Evolutionary conservation across 1,140 invertebrate genomes (phyloP), one percentile per base, ranked within the genome.

Genomic region (Dryas iulia): DNA sequence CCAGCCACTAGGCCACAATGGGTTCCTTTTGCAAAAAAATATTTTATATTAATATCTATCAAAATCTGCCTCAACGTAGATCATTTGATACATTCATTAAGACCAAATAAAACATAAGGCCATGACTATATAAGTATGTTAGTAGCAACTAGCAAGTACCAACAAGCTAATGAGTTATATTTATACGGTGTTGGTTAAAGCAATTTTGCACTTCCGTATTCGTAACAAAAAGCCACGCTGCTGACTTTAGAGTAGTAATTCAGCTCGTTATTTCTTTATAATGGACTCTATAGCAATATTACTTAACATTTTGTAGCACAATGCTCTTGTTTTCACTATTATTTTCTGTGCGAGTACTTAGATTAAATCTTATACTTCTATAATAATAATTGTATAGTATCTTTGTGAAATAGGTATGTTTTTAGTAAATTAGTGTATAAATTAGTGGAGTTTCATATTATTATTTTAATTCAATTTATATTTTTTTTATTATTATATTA

Each of bases 121-220:
- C n/a, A n/a, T n/a, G n/a, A n/a, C n/a, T n/a, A n/a, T n/a, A n/a
- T n/a, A n/a, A 31, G 31, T 33, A 33, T 33, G 10, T 3, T 66
- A 58, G 56, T 26, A 66, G 65, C 26, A 31, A 58, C 33, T 26
- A 66, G 65, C 26, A 31, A 67, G 65, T 56, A 67, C 23, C n/a
- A 53, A 47, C 12, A 26, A n/a, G 47, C 56, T 74, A 76, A 77
- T 73, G 72, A 79, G 69, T 72, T 74, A 72, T 74, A 71, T 69
- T 79, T 63, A 67, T 75, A 72, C 56, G 66, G 28, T 30, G 69
- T 63, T 74, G 72, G 65, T 70, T 69, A 72, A 58, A 60, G 73
- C 69, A 78, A 81, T 77, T 78, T 71, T 59, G 66, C 74, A 79
- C 74, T 79, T 82, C 79, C 79, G 77, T 61, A 74, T 71, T 76